Conservation (phyloP, 2,113 vertebrate genomes). For the Vanacampus margaritifer region DNA sequence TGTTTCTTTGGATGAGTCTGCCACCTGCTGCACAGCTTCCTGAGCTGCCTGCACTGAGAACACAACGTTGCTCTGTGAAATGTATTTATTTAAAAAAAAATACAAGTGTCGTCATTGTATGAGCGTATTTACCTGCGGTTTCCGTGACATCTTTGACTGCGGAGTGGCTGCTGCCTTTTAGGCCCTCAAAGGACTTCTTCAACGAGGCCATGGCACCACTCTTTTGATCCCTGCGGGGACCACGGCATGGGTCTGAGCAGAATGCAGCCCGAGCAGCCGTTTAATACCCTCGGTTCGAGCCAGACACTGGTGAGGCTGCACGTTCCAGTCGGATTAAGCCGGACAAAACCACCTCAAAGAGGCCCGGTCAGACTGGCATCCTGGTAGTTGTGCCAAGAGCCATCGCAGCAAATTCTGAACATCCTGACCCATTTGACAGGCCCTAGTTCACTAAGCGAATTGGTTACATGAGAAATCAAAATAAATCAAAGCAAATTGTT, state of each 20-base stretch:
- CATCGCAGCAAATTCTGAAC: slow-evolving; percentile 63
- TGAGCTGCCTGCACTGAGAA: slow-evolving; percentile 71
- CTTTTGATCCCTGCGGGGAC: slow-evolving; percentile 22
- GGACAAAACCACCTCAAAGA: slow-evolving; percentile 54
- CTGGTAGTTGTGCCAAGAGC: slow-evolving; percentile 40
- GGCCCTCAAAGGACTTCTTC: slow-evolving; percentile 71
- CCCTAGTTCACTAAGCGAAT: neutral
- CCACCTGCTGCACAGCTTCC: slow-evolving; percentile 75
- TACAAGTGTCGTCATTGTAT: neutral
- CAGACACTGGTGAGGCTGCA: slow-evolving; percentile 37
- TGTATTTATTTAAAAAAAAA: neutral
- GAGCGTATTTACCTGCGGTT: slow-evolving; percentile 59
- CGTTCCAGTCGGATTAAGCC: slow-evolving; percentile 65
- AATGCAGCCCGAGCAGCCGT: slow-evolving; percentile 28
- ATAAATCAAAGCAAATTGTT: slow-evolving; percentile 21
- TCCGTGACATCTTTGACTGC: slow-evolving; percentile 64
- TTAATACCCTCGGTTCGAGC: slow-evolving; percentile 67
- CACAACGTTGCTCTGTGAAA: slow-evolving; percentile 4
- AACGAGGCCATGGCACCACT: slow-evolving; percentile 66
- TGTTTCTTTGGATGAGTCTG: slow-evolving; percentile 75
- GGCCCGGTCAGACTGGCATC: slow-evolving; percentile 60
- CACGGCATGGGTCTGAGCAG: slow-evolving; percentile 27
- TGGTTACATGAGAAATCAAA: neutral
- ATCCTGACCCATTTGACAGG: slow-evolving; percentile 40
- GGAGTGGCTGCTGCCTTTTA: slow-evolving; percentile 62